Conservation (phyloP, 2,113 vertebrate species). For the Spea multiplicata region DNA sequence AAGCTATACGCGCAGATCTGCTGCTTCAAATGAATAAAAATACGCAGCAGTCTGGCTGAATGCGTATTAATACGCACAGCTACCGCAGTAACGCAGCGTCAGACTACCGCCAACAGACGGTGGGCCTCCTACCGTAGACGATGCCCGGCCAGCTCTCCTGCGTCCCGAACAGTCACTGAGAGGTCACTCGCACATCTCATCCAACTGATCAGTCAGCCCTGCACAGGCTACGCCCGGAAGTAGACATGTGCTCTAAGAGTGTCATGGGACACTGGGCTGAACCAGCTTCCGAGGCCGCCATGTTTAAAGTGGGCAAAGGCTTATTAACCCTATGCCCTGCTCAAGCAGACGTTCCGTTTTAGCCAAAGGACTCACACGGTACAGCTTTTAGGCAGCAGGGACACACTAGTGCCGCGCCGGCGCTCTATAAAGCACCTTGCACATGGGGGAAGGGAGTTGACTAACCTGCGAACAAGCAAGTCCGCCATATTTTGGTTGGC, state of each 20-base stretch:
- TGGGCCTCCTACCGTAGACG: background rate
- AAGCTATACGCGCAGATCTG: too few relatives aligned
- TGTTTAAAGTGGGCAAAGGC: background rate
- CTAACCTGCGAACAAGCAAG: too few relatives aligned
- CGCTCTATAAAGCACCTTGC: too few relatives aligned
- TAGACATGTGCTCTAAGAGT: background rate
- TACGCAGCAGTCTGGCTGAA: too few relatives aligned
- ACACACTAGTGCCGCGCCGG: too few relatives aligned
- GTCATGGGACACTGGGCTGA: background rate
- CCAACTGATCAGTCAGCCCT: background rate
- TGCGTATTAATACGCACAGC: background rate
- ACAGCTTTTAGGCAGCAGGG: too few relatives aligned
- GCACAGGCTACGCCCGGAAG: background rate
- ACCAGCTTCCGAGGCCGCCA: background rate
- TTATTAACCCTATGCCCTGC: too few relatives aligned
- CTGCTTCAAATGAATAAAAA: background rate
- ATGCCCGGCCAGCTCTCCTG: slow-evolving; percentile 11
- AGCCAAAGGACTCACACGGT: too few relatives aligned
- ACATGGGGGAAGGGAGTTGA: too few relatives aligned
- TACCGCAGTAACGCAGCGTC: too few relatives aligned
- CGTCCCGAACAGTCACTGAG: slow-evolving; percentile 22
- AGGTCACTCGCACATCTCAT: slow-evolving; percentile 26
- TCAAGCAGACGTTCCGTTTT: too few relatives aligned
- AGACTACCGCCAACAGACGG: background rate
- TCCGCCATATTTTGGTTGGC: too few relatives aligned